Evolutionary conservation across 2,797 vertebrate genomes (phyloP).

Genomic region (Tapera naevia): DNA sequence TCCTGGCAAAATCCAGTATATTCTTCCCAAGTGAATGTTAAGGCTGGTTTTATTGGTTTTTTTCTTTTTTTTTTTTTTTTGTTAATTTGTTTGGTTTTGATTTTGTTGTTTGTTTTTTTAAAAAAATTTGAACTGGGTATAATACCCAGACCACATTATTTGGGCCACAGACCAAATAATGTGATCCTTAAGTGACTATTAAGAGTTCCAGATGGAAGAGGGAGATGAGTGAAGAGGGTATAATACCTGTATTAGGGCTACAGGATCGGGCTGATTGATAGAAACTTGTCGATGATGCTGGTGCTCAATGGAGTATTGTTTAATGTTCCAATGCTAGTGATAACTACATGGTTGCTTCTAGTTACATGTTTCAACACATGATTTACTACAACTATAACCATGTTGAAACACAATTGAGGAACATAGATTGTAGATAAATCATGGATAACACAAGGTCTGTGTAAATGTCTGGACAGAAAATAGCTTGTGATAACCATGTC

Average conservation of each 20-base stretch:
- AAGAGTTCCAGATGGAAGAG: not conserved
- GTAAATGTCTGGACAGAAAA: conserved; percentile 61
- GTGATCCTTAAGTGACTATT: not conserved
- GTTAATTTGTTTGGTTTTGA: not conserved
- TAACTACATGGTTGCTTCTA: conserved; percentile 3
- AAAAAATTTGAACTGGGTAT: not conserved
- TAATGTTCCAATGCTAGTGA: conserved; percentile 27
- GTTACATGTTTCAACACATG: not conserved
- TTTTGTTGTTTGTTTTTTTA: not conserved
- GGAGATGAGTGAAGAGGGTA: not conserved
- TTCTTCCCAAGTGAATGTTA: not conserved
- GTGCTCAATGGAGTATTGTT: conserved; percentile 13
- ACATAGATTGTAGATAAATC: conserved; percentile 29
- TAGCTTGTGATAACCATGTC: conserved; percentile 50
- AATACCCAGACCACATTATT: not conserved
- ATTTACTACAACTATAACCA: conserved; percentile 45
- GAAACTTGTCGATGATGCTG: conserved; percentile 30
- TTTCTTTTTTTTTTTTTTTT: not conserved
- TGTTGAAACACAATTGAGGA: conserved; percentile 42
- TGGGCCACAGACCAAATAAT: not conserved
- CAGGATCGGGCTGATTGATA: not conserved
- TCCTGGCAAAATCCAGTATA: not conserved
- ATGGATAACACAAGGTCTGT: conserved; percentile 18
- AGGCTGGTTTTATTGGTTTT: not conserved
- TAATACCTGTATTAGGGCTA: not conserved